Conservation (phyloP, 1,140 invertebrate genomes). For the Trichonephila clavata region DNA sequence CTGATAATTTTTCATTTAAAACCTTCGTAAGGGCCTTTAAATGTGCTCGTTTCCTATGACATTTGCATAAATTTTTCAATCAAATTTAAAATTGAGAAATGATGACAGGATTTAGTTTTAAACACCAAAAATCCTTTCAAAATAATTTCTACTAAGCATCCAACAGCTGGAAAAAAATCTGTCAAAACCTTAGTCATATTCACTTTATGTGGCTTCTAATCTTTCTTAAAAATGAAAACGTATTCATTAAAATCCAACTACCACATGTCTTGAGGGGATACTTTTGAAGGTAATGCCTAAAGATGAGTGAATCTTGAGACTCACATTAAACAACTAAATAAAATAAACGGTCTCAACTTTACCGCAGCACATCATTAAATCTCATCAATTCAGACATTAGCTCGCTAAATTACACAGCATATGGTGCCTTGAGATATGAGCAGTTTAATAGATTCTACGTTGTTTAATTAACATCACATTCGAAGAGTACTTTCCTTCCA, state of each 20-base stretch:
- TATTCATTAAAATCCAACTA: neutral
- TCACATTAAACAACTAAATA: conserved; percentile 40
- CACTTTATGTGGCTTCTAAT: too few relatives aligned
- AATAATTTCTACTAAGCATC: too few relatives aligned
- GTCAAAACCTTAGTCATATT: too few relatives aligned
- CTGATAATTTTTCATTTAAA: too few relatives aligned
- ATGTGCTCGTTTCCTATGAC: too few relatives aligned
- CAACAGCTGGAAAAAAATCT: too few relatives aligned
- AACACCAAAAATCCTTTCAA: too few relatives aligned
- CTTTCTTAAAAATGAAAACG: neutral
- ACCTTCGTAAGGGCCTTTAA: too few relatives aligned
- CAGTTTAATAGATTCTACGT: conserved; percentile 59
- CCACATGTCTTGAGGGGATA: neutral
- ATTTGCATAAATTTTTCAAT: too few relatives aligned
- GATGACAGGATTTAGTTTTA: too few relatives aligned
- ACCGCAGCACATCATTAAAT: conserved; percentile 58
- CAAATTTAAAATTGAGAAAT: too few relatives aligned
- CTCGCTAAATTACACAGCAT: conserved; percentile 58
- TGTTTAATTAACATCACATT: conserved; percentile 71
- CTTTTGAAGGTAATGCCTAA: neutral
- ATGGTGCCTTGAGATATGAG: conserved; percentile 59
- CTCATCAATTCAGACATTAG: conserved; percentile 66
- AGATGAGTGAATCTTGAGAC: neutral
- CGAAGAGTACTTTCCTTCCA: neutral
- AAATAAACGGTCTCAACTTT: conserved; percentile 4